Evolutionary conservation across 2,113 vertebrate species (phyloP).

Genomic region (Protomyctophum bolini): DNA sequence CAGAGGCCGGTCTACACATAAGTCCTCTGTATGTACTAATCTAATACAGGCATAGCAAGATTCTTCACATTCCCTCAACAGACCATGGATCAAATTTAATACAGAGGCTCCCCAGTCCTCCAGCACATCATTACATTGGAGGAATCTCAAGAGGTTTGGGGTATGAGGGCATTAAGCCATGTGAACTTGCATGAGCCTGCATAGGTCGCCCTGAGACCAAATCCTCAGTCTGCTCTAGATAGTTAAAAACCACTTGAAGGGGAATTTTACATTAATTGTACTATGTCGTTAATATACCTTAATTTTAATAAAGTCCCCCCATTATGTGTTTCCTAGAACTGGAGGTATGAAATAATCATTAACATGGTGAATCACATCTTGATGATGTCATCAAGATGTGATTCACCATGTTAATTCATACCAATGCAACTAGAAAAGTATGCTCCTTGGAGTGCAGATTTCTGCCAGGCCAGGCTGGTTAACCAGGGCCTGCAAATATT

Average conservation of each 20-base stretch:
- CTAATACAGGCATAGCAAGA: conserved; percentile 23
- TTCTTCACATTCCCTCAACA: conserved; percentile 33
- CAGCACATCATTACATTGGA: conserved; percentile 42
- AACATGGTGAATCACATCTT: too few species aligned
- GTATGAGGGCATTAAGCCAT: conserved; percentile 53
- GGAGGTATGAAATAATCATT: too few species aligned
- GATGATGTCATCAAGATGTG: too few species aligned
- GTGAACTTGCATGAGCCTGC: conserved; percentile 41
- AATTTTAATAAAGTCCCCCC: too few species aligned
- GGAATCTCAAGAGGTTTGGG: conserved; percentile 38
- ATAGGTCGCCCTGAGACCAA: conserved; percentile 24
- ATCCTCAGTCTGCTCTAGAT: conserved; percentile 14
- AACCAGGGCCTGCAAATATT: too few species aligned
- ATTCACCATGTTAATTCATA: too few species aligned
- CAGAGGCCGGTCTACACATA: neutral
- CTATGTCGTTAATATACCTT: too few species aligned
- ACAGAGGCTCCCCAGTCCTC: conserved; percentile 38
- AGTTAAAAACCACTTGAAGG: conserved; percentile 12
- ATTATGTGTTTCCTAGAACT: too few species aligned
- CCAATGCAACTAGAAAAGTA: too few species aligned
- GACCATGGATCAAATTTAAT: conserved; percentile 53
- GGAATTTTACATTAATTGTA: too few species aligned
- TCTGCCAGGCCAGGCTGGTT: too few species aligned
- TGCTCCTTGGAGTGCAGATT: too few species aligned
- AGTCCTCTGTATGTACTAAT: conserved; percentile 17